These are phyloP conservation scores for Oceanites oceanicus DNA, from an alignment of 2,113 vertebrate genomes.

Conservation along the genomic window DNA sequence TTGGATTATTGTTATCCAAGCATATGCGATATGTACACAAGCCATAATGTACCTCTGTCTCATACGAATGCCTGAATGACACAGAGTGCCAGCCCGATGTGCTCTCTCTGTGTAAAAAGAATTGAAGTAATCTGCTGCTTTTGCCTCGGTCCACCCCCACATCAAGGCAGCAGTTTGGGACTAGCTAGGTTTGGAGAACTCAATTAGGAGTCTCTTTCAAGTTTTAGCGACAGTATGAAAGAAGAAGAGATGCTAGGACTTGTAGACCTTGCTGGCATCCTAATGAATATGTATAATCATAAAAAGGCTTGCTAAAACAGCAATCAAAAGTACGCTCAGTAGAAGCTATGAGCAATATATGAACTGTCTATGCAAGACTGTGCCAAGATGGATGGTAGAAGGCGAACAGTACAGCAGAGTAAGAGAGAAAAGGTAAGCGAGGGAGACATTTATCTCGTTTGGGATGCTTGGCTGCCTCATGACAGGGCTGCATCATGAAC, in stretches of 20 bases:
- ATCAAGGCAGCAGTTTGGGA: not conserved
- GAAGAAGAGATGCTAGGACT: not conserved
- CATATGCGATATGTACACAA: accelerated
- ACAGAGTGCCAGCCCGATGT: accelerated
- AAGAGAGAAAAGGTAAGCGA: accelerated
- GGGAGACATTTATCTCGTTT: not conserved
- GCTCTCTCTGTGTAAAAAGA: not conserved
- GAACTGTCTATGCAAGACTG: not conserved
- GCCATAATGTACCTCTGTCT: not conserved
- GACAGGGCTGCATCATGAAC: not conserved
- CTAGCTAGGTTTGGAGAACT: not conserved
- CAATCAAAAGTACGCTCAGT: not conserved
- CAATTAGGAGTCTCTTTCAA: not conserved
- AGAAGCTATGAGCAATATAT: not conserved
- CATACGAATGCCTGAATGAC: not conserved
- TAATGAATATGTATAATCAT: not conserved
- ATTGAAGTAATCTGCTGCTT: not conserved
- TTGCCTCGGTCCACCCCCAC: not conserved
- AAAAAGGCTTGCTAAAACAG: not conserved
- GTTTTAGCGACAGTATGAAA: not conserved
- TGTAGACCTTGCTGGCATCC: not conserved
- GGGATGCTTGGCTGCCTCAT: not conserved
- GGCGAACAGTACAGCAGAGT: accelerated
- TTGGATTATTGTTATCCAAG: not conserved
- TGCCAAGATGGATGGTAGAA: not conserved